Percentiles rank a stretch among this genome's conserved stretches.
Evolutionary conservation across 2,888 invertebrate genomes (phyloP).

Genomic region (Tipula vernalis): DNA sequence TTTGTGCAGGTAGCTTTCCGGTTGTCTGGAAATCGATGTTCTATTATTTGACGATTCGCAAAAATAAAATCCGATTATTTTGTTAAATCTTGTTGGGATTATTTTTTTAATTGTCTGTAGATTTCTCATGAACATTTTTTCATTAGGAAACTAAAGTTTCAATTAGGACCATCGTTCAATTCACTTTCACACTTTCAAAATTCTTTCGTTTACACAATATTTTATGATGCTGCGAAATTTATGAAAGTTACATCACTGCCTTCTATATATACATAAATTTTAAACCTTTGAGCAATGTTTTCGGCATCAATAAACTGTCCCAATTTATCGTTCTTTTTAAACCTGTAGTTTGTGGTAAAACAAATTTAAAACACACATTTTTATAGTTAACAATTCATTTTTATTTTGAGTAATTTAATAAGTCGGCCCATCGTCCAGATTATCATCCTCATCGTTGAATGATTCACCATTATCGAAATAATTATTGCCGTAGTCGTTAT

Average conservation of each 20-base stretch:
- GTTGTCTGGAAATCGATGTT: neutral
- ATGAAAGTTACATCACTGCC: no score
- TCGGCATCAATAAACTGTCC: no score
- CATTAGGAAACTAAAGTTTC: neutral
- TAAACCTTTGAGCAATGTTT: no score
- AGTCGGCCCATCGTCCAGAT: conserved; percentile 69
- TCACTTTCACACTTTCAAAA: neutral
- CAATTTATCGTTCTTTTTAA: no score
- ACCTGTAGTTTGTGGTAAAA: no score
- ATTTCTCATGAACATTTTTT: neutral
- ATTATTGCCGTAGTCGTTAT: conserved; percentile 76
- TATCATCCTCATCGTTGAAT: conserved; percentile 78
- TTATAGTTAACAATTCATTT: neutral
- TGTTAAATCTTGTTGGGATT: neutral
- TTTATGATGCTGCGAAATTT: no score
- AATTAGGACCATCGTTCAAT: neutral
- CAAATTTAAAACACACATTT: neutral
- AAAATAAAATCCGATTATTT: neutral
- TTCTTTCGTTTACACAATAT: no score
- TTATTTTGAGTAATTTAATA: conserved; percentile 32
- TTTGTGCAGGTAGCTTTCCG: neutral
- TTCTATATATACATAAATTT: no score
- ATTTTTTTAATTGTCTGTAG: neutral
- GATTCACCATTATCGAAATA: conserved; percentile 82
- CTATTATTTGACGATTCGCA: neutral